Evolutionary conservation across 1,140 invertebrate genomes (phyloP).

Genomic region (Leptopilina clavipes): DNA sequence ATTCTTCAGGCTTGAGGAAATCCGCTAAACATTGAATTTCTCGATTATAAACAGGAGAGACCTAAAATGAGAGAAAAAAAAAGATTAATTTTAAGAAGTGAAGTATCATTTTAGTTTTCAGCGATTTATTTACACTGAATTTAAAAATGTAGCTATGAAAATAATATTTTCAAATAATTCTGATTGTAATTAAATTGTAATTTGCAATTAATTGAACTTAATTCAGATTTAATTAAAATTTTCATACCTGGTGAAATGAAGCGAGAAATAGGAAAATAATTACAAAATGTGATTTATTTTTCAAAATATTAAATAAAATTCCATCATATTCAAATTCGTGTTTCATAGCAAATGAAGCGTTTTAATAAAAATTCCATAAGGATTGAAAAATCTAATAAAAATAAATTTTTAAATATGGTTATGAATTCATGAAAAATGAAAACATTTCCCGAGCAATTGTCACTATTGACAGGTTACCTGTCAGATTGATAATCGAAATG

Average conservation of each 20-base stretch:
- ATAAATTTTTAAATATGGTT: not conserved
- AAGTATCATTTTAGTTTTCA: not conserved
- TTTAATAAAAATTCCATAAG: not conserved
- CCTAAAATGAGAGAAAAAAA: not conserved
- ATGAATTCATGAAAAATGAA: not conserved
- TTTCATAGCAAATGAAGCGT: not conserved
- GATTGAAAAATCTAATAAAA: not conserved
- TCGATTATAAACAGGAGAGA: not conserved
- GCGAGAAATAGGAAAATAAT: not conserved
- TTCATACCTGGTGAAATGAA: slow-evolving; percentile 6
- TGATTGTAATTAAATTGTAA: too few relatives aligned
- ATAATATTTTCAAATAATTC: too few relatives aligned
- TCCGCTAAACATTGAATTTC: slow-evolving; percentile 4
- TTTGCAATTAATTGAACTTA: not conserved
- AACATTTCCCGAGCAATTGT: not conserved
- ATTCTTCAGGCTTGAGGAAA: slow-evolving; percentile 6
- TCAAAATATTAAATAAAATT: not conserved
- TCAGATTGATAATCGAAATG: slow-evolving; percentile 13
- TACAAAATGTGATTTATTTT: not conserved
- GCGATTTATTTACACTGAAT: not conserved
- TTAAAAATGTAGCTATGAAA: too few relatives aligned
- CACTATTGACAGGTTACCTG: not conserved
- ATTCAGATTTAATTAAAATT: not conserved
- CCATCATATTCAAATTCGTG: not conserved
- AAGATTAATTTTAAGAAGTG: too few relatives aligned